Conservation (phyloP, 2,797 vertebrate genomes). For the Scomberomorus guttatus region DNA sequence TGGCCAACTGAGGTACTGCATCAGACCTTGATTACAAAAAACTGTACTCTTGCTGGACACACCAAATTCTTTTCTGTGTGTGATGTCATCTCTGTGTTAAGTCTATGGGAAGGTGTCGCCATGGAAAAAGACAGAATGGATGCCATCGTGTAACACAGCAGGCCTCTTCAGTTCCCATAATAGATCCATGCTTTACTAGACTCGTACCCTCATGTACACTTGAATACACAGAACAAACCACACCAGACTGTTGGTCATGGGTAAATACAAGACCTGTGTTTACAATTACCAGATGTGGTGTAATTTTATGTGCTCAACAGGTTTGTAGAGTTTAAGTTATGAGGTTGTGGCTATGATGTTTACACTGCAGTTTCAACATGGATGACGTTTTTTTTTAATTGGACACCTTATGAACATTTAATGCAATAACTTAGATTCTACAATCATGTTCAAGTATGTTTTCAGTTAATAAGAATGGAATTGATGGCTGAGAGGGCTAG, state of each 20-base stretch:
- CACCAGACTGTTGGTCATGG: background rate
- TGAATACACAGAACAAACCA: background rate
- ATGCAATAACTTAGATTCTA: background rate
- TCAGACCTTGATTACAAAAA: too few relatives aligned
- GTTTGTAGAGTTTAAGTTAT: background rate
- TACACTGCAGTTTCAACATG: too few relatives aligned
- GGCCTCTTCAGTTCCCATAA: too few relatives aligned
- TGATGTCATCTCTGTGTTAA: too few relatives aligned
- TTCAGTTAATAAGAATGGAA: constrained; percentile 7
- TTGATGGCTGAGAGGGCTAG: background rate
- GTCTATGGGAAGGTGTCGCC: too few relatives aligned
- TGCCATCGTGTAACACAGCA: too few relatives aligned
- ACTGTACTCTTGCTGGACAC: too few relatives aligned
- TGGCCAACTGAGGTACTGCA: background rate
- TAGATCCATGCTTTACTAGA: background rate
- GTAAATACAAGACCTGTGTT: background rate
- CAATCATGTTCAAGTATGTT: background rate
- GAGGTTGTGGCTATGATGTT: too few relatives aligned
- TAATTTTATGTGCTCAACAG: background rate
- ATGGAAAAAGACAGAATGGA: too few relatives aligned
- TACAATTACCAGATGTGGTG: background rate
- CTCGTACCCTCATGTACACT: background rate
- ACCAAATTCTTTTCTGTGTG: too few relatives aligned
- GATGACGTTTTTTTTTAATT: background rate
- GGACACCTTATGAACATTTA: background rate